Conservation (phyloP, 2,113 vertebrate genomes). For the Pterocles orientalis region DNA sequence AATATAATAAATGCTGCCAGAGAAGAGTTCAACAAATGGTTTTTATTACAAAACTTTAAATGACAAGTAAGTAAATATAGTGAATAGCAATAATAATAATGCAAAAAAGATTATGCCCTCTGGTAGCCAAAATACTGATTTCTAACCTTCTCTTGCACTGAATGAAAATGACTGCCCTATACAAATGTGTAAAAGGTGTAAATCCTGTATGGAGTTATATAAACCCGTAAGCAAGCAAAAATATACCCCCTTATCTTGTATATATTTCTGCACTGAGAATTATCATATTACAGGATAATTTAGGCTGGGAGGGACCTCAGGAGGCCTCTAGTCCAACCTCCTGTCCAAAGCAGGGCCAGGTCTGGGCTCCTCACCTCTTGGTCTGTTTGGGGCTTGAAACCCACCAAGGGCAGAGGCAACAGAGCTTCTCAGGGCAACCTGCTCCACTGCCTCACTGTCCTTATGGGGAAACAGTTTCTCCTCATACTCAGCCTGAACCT, state of each 20-base stretch:
- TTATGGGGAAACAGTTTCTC: background rate
- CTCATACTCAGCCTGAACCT: background rate
- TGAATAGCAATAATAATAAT: background rate
- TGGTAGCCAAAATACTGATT: constrained; percentile 1
- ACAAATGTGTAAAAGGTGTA: background rate
- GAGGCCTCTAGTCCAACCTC: background rate
- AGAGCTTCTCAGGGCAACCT: background rate
- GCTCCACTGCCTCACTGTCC: accelerated
- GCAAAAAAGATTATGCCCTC: background rate
- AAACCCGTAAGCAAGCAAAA: background rate
- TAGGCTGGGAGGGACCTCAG: background rate
- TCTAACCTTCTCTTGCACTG: background rate
- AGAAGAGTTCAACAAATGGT: background rate
- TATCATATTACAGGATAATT: background rate
- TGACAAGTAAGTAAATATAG: background rate
- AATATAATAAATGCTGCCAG: background rate
- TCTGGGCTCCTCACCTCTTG: background rate
- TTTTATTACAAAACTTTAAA: constrained; percentile 36
- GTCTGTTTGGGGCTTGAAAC: background rate
- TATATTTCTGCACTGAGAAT: background rate
- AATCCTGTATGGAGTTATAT: background rate
- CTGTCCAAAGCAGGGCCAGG: background rate
- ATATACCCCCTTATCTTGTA: background rate
- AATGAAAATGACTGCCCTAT: background rate
- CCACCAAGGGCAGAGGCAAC: background rate